Evolutionary conservation across 2,797 vertebrate species (phyloP), one percentile per base, ranked within the genome.

Genomic region (Columba guinea): DNA sequence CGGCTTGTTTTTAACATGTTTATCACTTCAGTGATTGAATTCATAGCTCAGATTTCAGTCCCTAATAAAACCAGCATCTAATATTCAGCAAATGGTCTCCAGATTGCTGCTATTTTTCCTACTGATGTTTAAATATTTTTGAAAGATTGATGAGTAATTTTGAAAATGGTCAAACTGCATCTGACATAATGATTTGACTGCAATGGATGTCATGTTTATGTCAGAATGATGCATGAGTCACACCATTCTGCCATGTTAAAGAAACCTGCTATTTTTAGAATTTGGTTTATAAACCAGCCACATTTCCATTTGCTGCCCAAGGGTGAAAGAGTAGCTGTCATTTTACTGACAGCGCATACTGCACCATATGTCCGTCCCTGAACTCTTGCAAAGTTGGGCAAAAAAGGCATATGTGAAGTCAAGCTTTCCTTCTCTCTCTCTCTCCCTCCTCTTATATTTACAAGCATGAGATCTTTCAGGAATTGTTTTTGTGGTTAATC

Each of bases 281-380:
- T 90, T 80, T 91, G 64, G 41, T 58, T 93, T 93, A 89, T 92
- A 87, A 95, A 93, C 63, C 81, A 83, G 64, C 1, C 18, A 35
- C 46, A 75, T 96, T 95, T 95, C 64, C 84, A 62, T 94, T 96
- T 96, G 71, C 49, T 96, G 96, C 96, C 86, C 91, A 92, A 93
- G 96, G 95, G 95, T 96, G 93, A 96, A 96, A 90, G 67, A 95
- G 60, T 92, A 93, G 75, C 84, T 97, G 95, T 97, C 96, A 90
- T 90, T 92, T 92, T 89, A 62, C 49, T 92, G 90, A 87, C 90
- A 92, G 88, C 5, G 4, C 64, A 41, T 62, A 53, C 41, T 80
- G 80, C 68, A 93, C 93, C 94, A 74, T 92, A 92, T 94, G 90
- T 95, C 81, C 0, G 2, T 80, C 51, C 41, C 64, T 75, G 86